Evolutionary conservation across 2,888 invertebrate genomes (phyloP), one percentile per base, ranked within the genome.

Genomic region (Drosophila paramelanica): DNA sequence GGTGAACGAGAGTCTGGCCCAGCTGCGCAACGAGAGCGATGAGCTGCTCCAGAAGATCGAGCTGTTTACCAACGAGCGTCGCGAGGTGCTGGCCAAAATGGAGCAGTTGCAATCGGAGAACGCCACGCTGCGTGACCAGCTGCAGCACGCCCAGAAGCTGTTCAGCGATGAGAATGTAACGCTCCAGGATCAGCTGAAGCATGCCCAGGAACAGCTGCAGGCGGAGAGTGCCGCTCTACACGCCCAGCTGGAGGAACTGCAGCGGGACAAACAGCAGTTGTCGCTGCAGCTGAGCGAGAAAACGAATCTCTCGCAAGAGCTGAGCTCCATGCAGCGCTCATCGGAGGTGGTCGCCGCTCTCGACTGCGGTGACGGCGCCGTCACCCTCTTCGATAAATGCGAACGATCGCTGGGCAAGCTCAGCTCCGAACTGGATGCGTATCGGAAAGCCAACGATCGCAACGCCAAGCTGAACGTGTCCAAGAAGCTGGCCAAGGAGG

Each of bases 71-170:
- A 94, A 93, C 68, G 96, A 96, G 92, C 93, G 95, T 41, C 93
- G 95, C 76, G 95, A 95, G 91, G 95, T 95, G 1, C 94, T 95
- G 92, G 94, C 94, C 71, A 95, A 95, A 92, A 94, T 95, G 94
- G 95, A 94, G 90, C 93, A 93, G 72, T 91, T 95, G n/a, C 93
- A 92, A 62, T 87, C 92, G 10, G 95, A 95, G 92, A 95, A 95
- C 91, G 93, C 94, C 67, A 91, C 93, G 36, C 91, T 95, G 50
- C 91, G 92, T 42, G 80, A 93, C 55, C 93, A 93, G 85, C 92
- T 94, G 47, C 92, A 93, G 23, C 93, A 94, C 78, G n/a, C 49
- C 0, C 47, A 49, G 14, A 27, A 45, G 41, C 50, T 68, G 23
- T 2, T 38, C 17, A 46, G 27, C 27, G 7, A 1, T 0, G 27